Base-by-base conservation (phyloP, 2,888 invertebrate species). In the Tenthredo scrophulariae region DNA sequence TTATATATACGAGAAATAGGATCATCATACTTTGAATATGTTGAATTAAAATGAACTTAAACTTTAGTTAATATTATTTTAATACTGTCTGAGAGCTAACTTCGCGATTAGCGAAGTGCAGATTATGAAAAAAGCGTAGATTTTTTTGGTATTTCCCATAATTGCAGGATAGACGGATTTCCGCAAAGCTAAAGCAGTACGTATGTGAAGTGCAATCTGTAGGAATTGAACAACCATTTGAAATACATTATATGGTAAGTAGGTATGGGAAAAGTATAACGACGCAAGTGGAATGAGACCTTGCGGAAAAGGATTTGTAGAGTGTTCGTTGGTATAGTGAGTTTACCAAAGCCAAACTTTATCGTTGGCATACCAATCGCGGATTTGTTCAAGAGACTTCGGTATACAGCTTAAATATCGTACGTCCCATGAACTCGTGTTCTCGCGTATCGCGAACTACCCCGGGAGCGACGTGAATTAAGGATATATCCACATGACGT, bases 311-410 rank as follows among this genome's bases (percentile, higher is more conserved):
- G 77, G 50, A 77, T 50, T 77, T 54, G 15, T 50, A 29, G 29
- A 29, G 50, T 77, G 54, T 75, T 22, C 29, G n/a, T 46, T 75
- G 46, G n/a, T 77, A 54, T 54, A n/a, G 50, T n/a, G 18, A 77
- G 29, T 77, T 77, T 77, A 54, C 77, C 54, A 29, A 18, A 54
- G 50, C 13, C 29, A 40, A 77, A 54, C 54, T 77, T 54, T 77
- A 77, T 22, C 26, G 54, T 15, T 54, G 77, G 33, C 54, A 77
- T 33, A 77, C 26, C 50, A 29, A 77, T 54, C 18, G 29, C 9
- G 77, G 40, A 54, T 77, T 77, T 77, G 77, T 77, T 33, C 77
- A 18, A 40, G n/a, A 33, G 18, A 54, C 37, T 54, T 54, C 1
- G n/a, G 29, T 4, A 13, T 75, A 26, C 15, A 26, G 26, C 26